A percentile compares a stretch with the other conserved stretches of the same genome.
phyloP scores from a whole-genome alignment of 1,140 invertebrate species.

The Odontomachus brunneus region DNA sequence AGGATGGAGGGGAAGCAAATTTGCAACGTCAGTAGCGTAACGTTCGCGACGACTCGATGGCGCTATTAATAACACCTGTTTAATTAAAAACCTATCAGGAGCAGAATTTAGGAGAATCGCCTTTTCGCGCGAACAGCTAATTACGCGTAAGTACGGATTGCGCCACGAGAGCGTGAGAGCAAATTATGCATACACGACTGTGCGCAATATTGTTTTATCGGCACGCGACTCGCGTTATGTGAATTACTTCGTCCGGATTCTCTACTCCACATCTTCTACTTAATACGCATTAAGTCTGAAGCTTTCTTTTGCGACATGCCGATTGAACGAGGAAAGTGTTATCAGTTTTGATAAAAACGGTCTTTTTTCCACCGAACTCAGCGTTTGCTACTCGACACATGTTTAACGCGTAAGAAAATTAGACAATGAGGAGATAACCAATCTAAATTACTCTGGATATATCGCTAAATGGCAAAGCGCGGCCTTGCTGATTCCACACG shows the following conservation, averaged over 20 bases:
- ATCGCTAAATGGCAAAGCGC: no score
- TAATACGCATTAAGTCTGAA: no score
- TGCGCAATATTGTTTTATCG: slow-evolving; percentile 6
- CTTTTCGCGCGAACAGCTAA: neutral
- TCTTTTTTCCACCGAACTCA: no score
- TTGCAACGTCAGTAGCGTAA: slow-evolving; percentile 68
- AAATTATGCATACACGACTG: neutral
- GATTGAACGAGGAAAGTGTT: no score
- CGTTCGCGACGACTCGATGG: slow-evolving; percentile 49
- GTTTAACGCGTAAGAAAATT: no score
- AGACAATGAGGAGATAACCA: no score
- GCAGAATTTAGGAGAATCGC: neutral
- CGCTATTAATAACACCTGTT: slow-evolving; percentile 62
- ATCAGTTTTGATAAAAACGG: no score
- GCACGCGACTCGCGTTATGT: neutral
- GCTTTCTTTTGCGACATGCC: no score
- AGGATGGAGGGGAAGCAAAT: neutral
- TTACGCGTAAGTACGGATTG: neutral
- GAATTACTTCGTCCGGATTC: neutral
- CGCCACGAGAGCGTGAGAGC: neutral
- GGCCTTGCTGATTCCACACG: no score
- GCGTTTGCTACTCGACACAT: no score
- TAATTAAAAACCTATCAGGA: slow-evolving; percentile 46
- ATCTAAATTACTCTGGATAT: no score
- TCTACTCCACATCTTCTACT: no score